These are phyloP conservation scores for pig (Sus scrofa) DNA, from an alignment of 2,113 vertebrate genomes.

Conservation along the genomic window T2T-Sscrofa CM000820.6:27672501-27673000, in stretches of 20 bases:
- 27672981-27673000: not conserved
- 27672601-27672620: not conserved
- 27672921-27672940: slow-evolving; percentile 21
- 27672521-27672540: not conserved
- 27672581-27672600: not conserved
- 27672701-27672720: not conserved
- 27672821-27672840: not conserved
- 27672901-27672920: slow-evolving; percentile 1
- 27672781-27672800: not conserved
- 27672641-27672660: not conserved
- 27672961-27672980: not conserved
- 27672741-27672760: not conserved
- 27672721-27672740: not conserved
- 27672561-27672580: not conserved
- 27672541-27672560: not conserved
- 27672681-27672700: not conserved
- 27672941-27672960: not conserved
- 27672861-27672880: not conserved
- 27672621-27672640: not conserved
- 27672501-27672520: not conserved
- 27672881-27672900: not conserved
- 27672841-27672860: not conserved
- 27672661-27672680: slow-evolving; percentile 12
- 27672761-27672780: not conserved
- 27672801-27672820: not conserved